Conservation (phyloP, 2,888 invertebrate species). For the Nineta flava region DNA sequence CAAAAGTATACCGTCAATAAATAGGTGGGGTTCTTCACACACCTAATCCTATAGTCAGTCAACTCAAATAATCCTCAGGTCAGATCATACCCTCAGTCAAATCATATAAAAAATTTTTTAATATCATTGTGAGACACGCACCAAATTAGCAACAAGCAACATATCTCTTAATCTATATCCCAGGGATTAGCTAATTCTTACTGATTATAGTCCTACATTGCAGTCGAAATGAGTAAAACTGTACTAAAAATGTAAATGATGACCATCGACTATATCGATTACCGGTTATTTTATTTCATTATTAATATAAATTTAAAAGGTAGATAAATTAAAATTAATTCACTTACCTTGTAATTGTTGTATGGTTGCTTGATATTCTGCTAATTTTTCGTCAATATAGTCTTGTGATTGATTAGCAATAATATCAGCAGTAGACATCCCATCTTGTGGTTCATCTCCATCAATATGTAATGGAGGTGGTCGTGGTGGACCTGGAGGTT, state of each 20-base stretch:
- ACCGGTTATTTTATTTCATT: neutral
- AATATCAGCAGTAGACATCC: constrained; percentile 78
- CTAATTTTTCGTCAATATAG: constrained; percentile 84
- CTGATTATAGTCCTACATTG: no score
- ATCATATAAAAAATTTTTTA: no score
- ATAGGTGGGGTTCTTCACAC: no score
- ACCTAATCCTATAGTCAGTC: no score
- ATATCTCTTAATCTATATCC: no score
- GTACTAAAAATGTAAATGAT: neutral
- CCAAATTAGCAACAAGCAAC: no score
- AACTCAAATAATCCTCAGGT: no score
- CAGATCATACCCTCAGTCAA: no score
- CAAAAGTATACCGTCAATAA: no score
- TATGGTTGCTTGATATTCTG: constrained; percentile 86
- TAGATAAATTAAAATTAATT: neutral
- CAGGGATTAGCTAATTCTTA: no score
- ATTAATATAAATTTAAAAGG: neutral
- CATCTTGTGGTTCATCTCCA: constrained; percentile 30
- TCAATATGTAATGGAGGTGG: constrained; percentile 32
- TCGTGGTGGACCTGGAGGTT: constrained; percentile 48
- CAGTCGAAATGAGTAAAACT: neutral
- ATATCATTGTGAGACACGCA: no score
- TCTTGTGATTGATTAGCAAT: constrained; percentile 89
- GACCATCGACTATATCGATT: neutral
- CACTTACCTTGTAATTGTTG: constrained; percentile 71